Evolutionary conservation across 2,888 invertebrate genomes (phyloP).

Genomic region (Cremastobaeus sp.): DNA sequence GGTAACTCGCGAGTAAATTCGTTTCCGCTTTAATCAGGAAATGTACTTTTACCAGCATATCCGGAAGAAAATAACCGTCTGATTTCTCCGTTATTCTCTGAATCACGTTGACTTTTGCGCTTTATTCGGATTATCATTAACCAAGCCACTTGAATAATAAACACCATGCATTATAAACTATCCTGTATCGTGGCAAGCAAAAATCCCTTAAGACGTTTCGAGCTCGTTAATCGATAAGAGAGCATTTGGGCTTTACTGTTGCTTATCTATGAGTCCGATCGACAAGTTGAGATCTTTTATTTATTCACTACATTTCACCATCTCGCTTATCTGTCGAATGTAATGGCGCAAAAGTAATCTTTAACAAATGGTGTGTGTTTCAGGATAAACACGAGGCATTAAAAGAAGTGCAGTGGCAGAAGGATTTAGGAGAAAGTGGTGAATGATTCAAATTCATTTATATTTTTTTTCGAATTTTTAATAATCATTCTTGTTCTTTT

Average conservation of each 20-base stretch:
- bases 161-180: constrained; percentile 27
- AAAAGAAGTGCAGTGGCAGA: background rate
- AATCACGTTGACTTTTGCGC: constrained; percentile 21
- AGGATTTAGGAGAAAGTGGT: too few species aligned
- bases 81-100: constrained; percentile 19
- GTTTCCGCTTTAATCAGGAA: constrained; percentile 41
- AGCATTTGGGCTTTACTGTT: constrained; percentile 9
- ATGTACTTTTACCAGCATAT: constrained; percentile 34
- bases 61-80: constrained; percentile 33
- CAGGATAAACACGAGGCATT: background rate
- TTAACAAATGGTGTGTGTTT: constrained; percentile 18
- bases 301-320: constrained; percentile 23
- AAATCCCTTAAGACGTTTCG: constrained; percentile 29
- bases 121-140: constrained; percentile 30
- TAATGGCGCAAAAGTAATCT: constrained; percentile 21
- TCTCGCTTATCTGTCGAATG: constrained; percentile 14
- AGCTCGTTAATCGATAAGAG: constrained; percentile 20
- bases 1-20: constrained; percentile 17
- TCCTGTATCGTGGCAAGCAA: constrained; percentile 9
- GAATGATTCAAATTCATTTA: too few species aligned
- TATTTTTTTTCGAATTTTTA: too few species aligned
- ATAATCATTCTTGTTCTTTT: too few species aligned
- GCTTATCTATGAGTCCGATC: constrained; percentile 14
- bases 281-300: constrained; percentile 34
- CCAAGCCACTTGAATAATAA: constrained; percentile 40